phyloP scores from a whole-genome alignment of 2,888 invertebrate genomes.

The Tetramorium bicarinatum region DNA sequence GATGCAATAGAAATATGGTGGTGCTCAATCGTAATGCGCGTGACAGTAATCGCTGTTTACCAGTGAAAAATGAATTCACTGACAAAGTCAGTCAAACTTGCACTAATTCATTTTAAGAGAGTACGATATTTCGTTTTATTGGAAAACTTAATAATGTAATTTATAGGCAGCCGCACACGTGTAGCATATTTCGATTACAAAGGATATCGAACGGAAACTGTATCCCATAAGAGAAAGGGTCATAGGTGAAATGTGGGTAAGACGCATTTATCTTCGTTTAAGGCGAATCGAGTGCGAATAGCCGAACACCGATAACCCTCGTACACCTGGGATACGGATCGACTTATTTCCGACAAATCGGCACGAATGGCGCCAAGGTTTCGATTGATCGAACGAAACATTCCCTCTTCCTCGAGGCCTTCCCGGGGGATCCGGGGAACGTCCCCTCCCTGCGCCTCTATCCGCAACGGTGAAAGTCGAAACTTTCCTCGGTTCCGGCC shows the following conservation, averaged over 20 bases:
- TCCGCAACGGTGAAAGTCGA: conserved; percentile 44
- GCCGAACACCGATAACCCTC: conserved; percentile 71
- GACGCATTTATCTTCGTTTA: conserved; percentile 80
- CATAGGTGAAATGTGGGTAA: conserved; percentile 68
- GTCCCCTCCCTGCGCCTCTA: conserved; percentile 18
- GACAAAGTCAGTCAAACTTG: no score
- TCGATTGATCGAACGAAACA: conserved; percentile 74
- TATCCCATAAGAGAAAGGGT: conserved; percentile 25
- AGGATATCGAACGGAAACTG: conserved; percentile 3
- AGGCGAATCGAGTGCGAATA: conserved; percentile 79
- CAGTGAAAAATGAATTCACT: no score
- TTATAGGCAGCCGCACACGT: not conserved
- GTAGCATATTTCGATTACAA: not conserved
- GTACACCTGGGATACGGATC: conserved; percentile 77
- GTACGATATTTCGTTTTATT: not conserved
- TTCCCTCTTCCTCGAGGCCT: conserved; percentile 46
- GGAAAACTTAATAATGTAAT: not conserved
- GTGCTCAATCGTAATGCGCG: no score
- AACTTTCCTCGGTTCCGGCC: conserved; percentile 45
- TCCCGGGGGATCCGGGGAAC: conserved; percentile 56
- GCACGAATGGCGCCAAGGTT: conserved; percentile 65
- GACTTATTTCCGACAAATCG: conserved; percentile 78
- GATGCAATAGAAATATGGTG: no score
- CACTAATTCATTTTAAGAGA: no score
- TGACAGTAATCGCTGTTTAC: no score